A percentile compares a stretch with the other conserved stretches of the same genome.
These are phyloP conservation scores for Ichneumoninae sp. DNA, from an alignment of 2,888 invertebrate genomes.

Conservation along the genomic window DNA sequence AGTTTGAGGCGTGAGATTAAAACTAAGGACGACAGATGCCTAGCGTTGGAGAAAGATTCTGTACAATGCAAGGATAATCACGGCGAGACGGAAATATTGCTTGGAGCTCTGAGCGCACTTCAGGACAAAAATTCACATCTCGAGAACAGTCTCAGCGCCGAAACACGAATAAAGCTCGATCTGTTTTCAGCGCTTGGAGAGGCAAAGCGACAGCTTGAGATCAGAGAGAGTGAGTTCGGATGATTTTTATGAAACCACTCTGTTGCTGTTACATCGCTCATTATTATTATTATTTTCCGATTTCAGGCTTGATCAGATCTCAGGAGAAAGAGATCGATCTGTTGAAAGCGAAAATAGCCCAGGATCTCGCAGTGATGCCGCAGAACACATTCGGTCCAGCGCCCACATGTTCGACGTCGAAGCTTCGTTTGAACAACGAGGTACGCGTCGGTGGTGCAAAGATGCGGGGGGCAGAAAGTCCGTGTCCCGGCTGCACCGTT, in stretches of 20 bases:
- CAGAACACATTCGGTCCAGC: constrained; percentile 88
- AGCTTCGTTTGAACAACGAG: constrained; percentile 86
- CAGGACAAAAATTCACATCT: constrained; percentile 96
- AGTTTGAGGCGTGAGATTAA: constrained; percentile 88
- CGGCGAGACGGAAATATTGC: constrained; percentile 90
- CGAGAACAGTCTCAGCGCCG: constrained; percentile 97
- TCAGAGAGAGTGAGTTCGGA: constrained; percentile 90
- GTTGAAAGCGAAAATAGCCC: constrained; percentile 95
- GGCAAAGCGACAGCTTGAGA: constrained; percentile 95
- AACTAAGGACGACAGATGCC: constrained; percentile 87
- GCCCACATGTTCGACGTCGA: constrained; percentile 86
- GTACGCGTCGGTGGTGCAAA: constrained; percentile 80
- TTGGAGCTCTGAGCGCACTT: constrained; percentile 92
- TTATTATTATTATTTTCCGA: constrained; percentile 34
- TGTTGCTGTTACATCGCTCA: not conserved
- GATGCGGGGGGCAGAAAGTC: constrained; percentile 81
- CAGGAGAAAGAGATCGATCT: constrained; percentile 97
- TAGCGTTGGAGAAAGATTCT: constrained; percentile 78
- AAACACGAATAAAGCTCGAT: constrained; percentile 98
- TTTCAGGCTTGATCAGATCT: constrained; percentile 90
- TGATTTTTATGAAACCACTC: not conserved
- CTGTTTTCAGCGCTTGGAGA: constrained; percentile 98
- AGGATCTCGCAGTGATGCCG: constrained; percentile 97
- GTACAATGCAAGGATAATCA: constrained; percentile 87
- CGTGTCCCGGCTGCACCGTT: constrained; percentile 83